Evolutionary conservation across 1,140 invertebrate genomes (phyloP), one percentile per base, ranked within the genome.

Genomic region (Drosophila arawakana): DNA sequence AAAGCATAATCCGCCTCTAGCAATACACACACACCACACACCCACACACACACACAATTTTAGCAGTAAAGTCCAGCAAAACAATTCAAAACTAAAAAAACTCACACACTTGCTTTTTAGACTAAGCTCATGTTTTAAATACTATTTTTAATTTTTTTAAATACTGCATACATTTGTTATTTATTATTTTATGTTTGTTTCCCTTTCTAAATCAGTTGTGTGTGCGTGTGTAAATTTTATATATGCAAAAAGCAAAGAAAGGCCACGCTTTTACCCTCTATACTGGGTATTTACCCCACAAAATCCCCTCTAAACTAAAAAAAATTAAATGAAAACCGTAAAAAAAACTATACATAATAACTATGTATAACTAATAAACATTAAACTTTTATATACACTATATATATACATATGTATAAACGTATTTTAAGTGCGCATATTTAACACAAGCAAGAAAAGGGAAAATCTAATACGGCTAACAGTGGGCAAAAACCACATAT

Each of bases 131-230:
- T 62, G 50, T 70, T 74, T 74, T 74, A 79, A 73, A 75, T 30
- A 30, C 0, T 30, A 30, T 30, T 30, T 5, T 30, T 30, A 30
- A 5, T 30, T 30, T 30, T 79, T 88, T 79, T 73, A 88, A 61
- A 69, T 35, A 60, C 66, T 70, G 73, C 80, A 80, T 73, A 88
- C 69, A 81, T 73, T 85, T 85, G 76, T 88, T 88, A 85, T 85
- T 85, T 85, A 86, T 88, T 88, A 55, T 76, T 69, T 83, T 77
- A 58, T 76, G 15, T 74, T 82, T 71, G 65, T 61, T 76, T 66
- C 69, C 59, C 35, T 57, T 70, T 65, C 69, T 62, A 61, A 63
- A 65, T 41, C 57, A 55, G 30, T 50, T 72, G 15, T 71, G 63
- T 54, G 75, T 73, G 62, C 59, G 66, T 82, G 47, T 74, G 49